These are phyloP conservation scores for Thereva nobilitata DNA, from an alignment of 2,888 invertebrate genomes.

Conservation along the genomic window DNA sequence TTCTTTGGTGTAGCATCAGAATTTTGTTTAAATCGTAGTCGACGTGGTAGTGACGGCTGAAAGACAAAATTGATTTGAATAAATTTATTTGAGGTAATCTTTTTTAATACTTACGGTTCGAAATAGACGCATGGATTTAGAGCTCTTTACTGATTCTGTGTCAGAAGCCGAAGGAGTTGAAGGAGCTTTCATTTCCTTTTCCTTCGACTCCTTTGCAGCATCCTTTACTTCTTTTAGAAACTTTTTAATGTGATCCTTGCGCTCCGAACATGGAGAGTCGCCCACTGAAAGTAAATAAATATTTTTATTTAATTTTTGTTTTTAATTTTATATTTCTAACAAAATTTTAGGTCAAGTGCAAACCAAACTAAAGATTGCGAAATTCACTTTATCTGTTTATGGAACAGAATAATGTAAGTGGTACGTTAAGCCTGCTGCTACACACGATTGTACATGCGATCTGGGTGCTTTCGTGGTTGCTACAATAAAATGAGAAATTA, in stretches of 20 bases:
- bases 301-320: neutral
- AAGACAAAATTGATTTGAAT: neutral
- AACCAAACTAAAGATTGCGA: too few species aligned
- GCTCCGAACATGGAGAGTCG: constrained; percentile 49
- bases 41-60: constrained; percentile 55
- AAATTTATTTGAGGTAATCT: neutral
- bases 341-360: too few species aligned
- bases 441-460: too few species aligned
- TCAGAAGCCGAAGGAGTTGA: constrained; percentile 37
- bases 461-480: too few species aligned
- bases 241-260: constrained; percentile 58
- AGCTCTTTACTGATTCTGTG: constrained; percentile 41
- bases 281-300: constrained; percentile 37
- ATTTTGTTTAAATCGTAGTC: constrained; percentile 53
- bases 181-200: constrained; percentile 50
- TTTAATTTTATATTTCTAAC: neutral
- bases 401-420: too few species aligned
- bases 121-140: constrained; percentile 42
- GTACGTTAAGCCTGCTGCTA: too few species aligned
- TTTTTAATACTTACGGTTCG: constrained; percentile 41
- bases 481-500: too few species aligned
- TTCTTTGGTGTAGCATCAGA: constrained; percentile 54
- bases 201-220: constrained; percentile 52
- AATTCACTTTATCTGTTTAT: too few species aligned
- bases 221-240: constrained; percentile 57